Evolutionary conservation across 2,888 invertebrate species (phyloP).

Genomic region (Ochropleura leucogaster): DNA sequence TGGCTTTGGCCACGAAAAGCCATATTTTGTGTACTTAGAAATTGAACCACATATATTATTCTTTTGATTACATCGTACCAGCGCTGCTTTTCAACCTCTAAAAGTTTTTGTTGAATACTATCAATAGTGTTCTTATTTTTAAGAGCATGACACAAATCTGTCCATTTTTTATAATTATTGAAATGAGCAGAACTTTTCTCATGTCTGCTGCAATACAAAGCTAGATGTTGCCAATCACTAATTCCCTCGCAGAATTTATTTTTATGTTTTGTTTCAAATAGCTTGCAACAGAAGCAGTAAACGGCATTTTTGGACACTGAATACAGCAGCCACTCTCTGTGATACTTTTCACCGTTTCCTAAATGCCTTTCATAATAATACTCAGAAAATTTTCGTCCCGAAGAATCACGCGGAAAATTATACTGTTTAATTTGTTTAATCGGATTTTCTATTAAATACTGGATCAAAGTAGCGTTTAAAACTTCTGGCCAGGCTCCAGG

Average conservation of each 20-base stretch:
- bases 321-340: neutral
- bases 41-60: neutral
- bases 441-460: too few species aligned
- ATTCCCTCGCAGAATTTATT: slow-evolving; percentile 1
- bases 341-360: neutral
- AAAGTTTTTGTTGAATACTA: slow-evolving; percentile 1
- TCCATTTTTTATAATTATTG: slow-evolving; percentile 1
- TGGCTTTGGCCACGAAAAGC: too few species aligned
- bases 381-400: too few species aligned
- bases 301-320: neutral
- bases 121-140: neutral
- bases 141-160: neutral
- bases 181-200: slow-evolving; percentile 2
- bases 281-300: neutral
- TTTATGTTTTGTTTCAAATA: neutral
- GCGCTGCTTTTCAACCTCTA: slow-evolving; percentile 2
- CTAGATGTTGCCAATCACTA: neutral
- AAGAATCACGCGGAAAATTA: too few species aligned
- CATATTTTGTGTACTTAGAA: too few species aligned
- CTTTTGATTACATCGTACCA: slow-evolving; percentile 3
- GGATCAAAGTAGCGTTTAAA: too few species aligned
- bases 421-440: too few species aligned
- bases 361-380: too few species aligned
- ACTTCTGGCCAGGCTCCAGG: too few species aligned
- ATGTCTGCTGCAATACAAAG: slow-evolving; percentile 3